Base-by-base conservation (phyloP, 2,113 vertebrate genomes). In the Aptenodytes patagonicus region DNA sequence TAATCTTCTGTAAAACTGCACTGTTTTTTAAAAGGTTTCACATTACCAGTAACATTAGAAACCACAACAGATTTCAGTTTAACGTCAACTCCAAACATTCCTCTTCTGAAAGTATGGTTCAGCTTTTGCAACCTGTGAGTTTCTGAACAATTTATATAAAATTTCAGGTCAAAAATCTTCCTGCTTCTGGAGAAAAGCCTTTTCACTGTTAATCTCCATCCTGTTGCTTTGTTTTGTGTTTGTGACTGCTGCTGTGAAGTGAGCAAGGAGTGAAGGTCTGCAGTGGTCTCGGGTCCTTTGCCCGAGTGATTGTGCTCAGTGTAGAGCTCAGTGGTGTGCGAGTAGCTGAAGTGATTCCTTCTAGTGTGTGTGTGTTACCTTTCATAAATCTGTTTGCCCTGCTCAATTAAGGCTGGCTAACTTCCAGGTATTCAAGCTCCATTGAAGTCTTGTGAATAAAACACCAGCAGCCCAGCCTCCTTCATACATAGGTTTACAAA, bases 301-400 rank as follows among this genome's bases (percentile, higher is more conserved):
- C 38, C 28, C 1, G 1, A 49, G 51, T 42, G 62, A 58, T 42
- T 82, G 65, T 89, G 47, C 77, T 87, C 1, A 0, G 20, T 9
- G 7, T 76, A 58, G 93, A 89, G 81, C 80, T 92, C 66, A 6
- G 83, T 57, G 28, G 64, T 68, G 70, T 87, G 52, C 0, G 13
- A 85, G 84, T 29, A 79, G 82, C 82, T 95, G 84, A 80, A 93
- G 76, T 17, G 36, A 42, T 87, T 93, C 66, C 60, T 95, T 87
- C 47, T n/a, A 49, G 65, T 58, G 36, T 94, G 83, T 93, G 86
- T 93, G 86, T 79, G 57, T 61, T 96, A 93, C 89, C 94, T 95
- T 95, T 93, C 77, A 80, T 83, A 80, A 95, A 77, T 95, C 87
- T 95, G 89, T 89, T 95, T 97, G 93, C 89, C 78, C 89, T 94